Percentiles rank a stretch among this genome's conserved stretches.
Conservation (phyloP, 2,888 invertebrate species). For the Agonopterix alstromeriana region DNA sequence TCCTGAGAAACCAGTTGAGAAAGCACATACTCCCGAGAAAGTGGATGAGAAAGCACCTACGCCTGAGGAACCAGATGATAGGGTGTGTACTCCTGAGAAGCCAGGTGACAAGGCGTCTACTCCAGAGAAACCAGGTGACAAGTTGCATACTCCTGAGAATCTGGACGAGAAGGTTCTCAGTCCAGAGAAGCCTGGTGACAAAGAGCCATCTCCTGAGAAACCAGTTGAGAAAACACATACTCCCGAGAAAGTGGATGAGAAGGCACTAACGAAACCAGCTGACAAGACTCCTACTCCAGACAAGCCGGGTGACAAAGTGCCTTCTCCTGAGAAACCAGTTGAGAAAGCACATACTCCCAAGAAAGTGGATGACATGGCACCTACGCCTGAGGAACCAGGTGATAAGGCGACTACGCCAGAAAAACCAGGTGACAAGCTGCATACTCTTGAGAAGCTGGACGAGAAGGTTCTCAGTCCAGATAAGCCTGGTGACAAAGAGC, state of each 20-base stretch:
- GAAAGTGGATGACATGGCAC: conserved; percentile 8
- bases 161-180: neutral
- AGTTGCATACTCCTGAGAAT: conserved; percentile 7
- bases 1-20: conserved; percentile 6
- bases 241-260: neutral
- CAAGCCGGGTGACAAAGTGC: neutral
- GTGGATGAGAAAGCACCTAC: conserved; percentile 10
- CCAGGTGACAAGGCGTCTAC: conserved; percentile 5
- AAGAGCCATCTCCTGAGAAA: neutral
- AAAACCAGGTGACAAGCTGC: conserved; percentile 6
- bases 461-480: neutral
- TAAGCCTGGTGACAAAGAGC: neutral
- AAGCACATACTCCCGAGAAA: conserved; percentile 8
- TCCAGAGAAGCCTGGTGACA: neutral
- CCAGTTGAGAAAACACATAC: neutral
- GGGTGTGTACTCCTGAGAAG: conserved; percentile 2
- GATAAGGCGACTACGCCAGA: conserved; percentile 1
- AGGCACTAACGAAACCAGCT: too few relatives aligned
- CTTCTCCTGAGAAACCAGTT: neutral
- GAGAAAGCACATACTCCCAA: neutral
- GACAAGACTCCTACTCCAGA: neutral
- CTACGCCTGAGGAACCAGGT: conserved; percentile 5
- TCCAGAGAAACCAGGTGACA: conserved; percentile 5
- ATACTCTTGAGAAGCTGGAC: conserved; percentile 7
- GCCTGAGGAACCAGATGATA: conserved; percentile 6